Evolutionary conservation across 2,797 vertebrate genomes (phyloP), one percentile per base, ranked within the genome.

Genomic region (Benthosema pterotum): DNA sequence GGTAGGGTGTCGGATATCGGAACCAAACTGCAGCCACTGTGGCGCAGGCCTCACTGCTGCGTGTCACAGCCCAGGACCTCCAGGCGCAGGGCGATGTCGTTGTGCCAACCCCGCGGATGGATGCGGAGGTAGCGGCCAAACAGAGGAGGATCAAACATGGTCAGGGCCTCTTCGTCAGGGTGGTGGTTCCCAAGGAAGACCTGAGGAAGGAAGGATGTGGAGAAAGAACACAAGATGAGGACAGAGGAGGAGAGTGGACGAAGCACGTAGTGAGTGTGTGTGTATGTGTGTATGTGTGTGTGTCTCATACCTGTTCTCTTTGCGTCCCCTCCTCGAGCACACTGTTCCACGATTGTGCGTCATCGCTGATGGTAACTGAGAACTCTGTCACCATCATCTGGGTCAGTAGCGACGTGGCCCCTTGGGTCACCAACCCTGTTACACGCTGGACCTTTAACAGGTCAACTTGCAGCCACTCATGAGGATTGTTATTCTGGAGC

Each of bases 391-490:
- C 94, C 75, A 95, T 96, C 95, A 98, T 97, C 42, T 67, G 72
- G 17, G 83, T 95, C 38, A 95, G 69, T 56, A 94, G 4, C 1
- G 91, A 90, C 15, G 77, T 89, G 0, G 93, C 94, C 7, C 97
- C 97, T 67, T 99, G 97, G 7, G 94, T 97, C 62, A 94, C 64
- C 32, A 98, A 75, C 18, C 94, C 97, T 0, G 96, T 98, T 81
- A 99, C 88, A 58, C 93, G 95, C 82, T 83, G 92, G 22, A 92
- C 84, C 42, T 69, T 86, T 71, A 49, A 68, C 7, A 99, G 92
- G 81, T 98, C 94, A 49, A 98, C 94, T 79, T 98, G 95, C 62
- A 99, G 82, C 97, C 97, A 99, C 82, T 99, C 93, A 0, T 90
- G 83, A 12, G 90, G 93, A 72, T 92, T 94, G 85, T 95, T 93